Evolutionary conservation across 2,797 vertebrate species (phyloP), one percentile per base, ranked within the genome.

Genomic region (Pantherophis alleghaniensis): DNA sequence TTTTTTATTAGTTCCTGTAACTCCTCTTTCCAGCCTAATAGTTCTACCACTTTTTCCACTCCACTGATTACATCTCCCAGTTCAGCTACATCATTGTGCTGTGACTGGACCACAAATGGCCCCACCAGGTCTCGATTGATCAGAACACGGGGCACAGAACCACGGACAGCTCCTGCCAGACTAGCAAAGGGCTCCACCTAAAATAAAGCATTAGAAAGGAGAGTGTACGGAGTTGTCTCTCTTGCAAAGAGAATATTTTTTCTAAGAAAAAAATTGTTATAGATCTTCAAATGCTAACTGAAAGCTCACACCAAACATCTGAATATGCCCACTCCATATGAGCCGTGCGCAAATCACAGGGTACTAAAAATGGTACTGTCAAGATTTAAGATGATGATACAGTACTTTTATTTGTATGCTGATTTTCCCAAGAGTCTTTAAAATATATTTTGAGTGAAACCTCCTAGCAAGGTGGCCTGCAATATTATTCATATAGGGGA

Each of bases 111-210:
- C 0, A 97, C 94, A 0, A 99, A 99, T 2, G 99, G 98, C 1
- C 99, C 99, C 83, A 99, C 99, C 11, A 97, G 92, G 37, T 99
- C 98, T 22, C 98, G 97, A 96, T 99, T 99, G 97, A 99, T 98
- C 93, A 99, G 98, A 24, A 99, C 96, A 0, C 99, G 98, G 2
- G 99, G 98, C 2, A 99, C 97, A 0, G 99, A 98, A 86, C 96
- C 63, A 51, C 97, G 95, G 16, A 98, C 98, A 0, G 98, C 98
- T 59, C 98, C 98, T 0, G 98, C 98, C 95, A 99, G 97, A 93
- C 99, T 99, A 96, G 99, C 99, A 32, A 99, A 99, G n/a, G 99
- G 99, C 96, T 99, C 98, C 97, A 99, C 99, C 99, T 99, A 95
- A 42, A 94, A 87, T 22, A 32, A 87, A 24, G 24, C 0, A 88